These are phyloP conservation scores for Papilio elwesi DNA, from an alignment of 2,888 invertebrate genomes.

Conservation along the genomic window DNA sequence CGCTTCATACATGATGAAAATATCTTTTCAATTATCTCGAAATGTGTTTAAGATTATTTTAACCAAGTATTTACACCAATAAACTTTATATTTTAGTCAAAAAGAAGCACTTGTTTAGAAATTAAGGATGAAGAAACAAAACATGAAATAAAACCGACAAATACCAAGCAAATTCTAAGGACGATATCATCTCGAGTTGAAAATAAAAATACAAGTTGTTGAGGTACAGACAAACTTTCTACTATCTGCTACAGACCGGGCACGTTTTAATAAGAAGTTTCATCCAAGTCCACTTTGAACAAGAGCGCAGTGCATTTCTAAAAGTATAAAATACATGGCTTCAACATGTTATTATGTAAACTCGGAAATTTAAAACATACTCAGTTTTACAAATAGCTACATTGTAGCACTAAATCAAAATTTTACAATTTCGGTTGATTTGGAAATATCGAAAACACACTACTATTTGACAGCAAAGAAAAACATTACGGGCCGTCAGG, in stretches of 20 bases:
- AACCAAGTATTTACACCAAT: no score
- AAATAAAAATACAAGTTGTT: conserved; percentile 4
- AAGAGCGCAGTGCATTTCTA: conserved; percentile 64
- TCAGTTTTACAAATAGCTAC: no score
- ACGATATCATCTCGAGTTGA: background rate
- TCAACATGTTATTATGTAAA: background rate
- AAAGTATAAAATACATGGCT: conserved; percentile 11
- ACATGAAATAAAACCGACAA: background rate
- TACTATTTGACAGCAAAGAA: no score
- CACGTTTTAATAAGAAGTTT: conserved; percentile 74
- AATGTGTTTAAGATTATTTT: no score
- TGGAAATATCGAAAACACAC: no score
- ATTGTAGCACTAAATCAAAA: no score
- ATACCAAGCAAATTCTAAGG: background rate
- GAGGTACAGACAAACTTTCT: conserved; percentile 20
- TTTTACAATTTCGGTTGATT: no score
- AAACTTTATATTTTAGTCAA: no score
- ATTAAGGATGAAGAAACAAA: background rate
- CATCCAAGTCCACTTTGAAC: conserved; percentile 69
- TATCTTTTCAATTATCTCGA: no score
- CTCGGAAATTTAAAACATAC: background rate
- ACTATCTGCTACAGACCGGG: conserved; percentile 13
- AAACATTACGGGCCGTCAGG: no score
- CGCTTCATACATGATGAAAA: no score
- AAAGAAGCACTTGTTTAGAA: no score